phyloP scores from a whole-genome alignment of 2,113 vertebrate genomes.

The Coreoperca whiteheadi region DNA sequence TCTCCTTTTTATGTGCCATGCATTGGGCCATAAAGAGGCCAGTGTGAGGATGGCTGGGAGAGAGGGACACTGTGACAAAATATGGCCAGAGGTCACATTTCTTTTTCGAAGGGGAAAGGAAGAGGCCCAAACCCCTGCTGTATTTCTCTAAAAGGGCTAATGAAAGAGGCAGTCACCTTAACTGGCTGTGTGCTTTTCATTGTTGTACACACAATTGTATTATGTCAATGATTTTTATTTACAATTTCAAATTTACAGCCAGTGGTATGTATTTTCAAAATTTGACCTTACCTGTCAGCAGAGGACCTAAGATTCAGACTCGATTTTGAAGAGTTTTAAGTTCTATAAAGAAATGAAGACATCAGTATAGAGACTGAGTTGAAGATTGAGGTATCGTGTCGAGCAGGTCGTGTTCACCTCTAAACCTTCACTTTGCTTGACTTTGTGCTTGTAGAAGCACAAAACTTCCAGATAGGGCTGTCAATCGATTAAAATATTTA shows the following conservation, averaged over 20 bases:
- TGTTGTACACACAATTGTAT: constrained; percentile 25
- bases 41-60: constrained; percentile 43
- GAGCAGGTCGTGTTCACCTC: constrained; percentile 48
- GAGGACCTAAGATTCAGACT: background rate
- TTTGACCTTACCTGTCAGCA: constrained; percentile 11
- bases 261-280: background rate
- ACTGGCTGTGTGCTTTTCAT: constrained; percentile 25
- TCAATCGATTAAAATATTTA: no score
- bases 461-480: constrained; percentile 58
- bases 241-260: constrained; percentile 8
- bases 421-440: constrained; percentile 36
- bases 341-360: background rate
- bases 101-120: constrained; percentile 51
- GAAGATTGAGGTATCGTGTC: constrained; percentile 25
- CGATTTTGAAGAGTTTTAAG: constrained; percentile 1
- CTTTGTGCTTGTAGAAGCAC: constrained; percentile 63
- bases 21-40: constrained; percentile 73
- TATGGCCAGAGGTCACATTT: constrained; percentile 62
- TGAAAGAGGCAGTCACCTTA: constrained; percentile 49
- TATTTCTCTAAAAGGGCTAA: constrained; percentile 42
- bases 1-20: constrained; percentile 76
- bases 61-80: constrained; percentile 38
- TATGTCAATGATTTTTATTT: background rate
- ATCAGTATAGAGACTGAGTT: background rate
- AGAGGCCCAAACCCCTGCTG: constrained; percentile 20